Conservation (phyloP, 1,140 invertebrate genomes). For the Idris sp. region DNA sequence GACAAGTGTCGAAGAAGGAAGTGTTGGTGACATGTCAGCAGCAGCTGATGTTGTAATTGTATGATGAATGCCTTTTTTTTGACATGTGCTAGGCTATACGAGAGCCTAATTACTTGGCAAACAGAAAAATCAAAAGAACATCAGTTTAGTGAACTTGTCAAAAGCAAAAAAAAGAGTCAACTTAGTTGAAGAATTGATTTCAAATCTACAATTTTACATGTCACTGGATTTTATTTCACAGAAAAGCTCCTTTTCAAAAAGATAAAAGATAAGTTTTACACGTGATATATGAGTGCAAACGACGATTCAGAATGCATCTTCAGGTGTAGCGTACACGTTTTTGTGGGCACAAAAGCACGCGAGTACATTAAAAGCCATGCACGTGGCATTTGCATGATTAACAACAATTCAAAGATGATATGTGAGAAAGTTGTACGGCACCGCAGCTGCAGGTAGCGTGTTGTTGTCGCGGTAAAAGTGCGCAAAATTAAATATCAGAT, state of each 20-base stretch:
- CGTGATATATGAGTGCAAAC: slow-evolving; percentile 32
- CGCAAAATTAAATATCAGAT: slow-evolving; percentile 79
- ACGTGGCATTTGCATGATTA: slow-evolving; percentile 57
- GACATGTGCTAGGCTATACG: slow-evolving; percentile 47
- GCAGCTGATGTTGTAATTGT: slow-evolving; percentile 61
- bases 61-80: slow-evolving; percentile 62
- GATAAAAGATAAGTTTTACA: slow-evolving; percentile 11
- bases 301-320: slow-evolving; percentile 53
- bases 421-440: slow-evolving; percentile 60
- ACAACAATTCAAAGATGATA: slow-evolving; percentile 63
- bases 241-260: no score
- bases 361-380: slow-evolving; percentile 55
- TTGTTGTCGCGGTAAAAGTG: slow-evolving; percentile 69
- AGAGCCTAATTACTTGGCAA: slow-evolving; percentile 58
- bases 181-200: slow-evolving; percentile 17
- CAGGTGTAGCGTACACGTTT: slow-evolving; percentile 36
- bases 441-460: slow-evolving; percentile 64
- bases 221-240: slow-evolving; percentile 8
- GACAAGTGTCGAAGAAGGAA: slow-evolving; percentile 64
- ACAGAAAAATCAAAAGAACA: slow-evolving; percentile 53
- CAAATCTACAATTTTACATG: slow-evolving; percentile 13
- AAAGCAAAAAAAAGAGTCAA: slow-evolving; percentile 23
- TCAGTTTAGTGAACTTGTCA: slow-evolving; percentile 38
- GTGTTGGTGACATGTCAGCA: slow-evolving; percentile 59
- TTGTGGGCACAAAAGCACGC: slow-evolving; percentile 36